Base-by-base conservation (phyloP, 2,888 invertebrate genomes). In the Drosophila monieri region DNA sequence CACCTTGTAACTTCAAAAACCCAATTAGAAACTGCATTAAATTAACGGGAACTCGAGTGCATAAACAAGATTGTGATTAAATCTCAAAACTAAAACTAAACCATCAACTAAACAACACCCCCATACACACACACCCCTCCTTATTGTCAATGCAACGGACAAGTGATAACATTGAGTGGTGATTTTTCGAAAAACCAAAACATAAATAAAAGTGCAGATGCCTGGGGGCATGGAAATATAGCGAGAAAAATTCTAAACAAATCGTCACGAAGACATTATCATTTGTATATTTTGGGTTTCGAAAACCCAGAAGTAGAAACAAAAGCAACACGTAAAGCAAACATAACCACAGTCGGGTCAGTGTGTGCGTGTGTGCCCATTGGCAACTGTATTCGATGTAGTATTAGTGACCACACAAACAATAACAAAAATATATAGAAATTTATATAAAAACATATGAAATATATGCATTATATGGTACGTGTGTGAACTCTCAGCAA, bases 381-480 rank as follows among this genome's bases (percentile, higher is more conserved):
- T 39, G 39, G 39, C 8, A 27, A 41, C 41, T 41, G 54, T 54
- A 44, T 54, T 44, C 27, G 43, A 27, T 6, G 49, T 51, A 55
- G 83, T 77, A 67, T 67, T 70, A 70, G 49, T 61, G 46, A 60
- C 67, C 65, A 49, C 43, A 55, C 52, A 41, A 57, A 60, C 14
- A 64, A 27, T 9, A 27, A 6, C 12, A 54, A 32, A 47, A 39
- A 48, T 23, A 59, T 48, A 51, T 46, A 52, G 18, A 32, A 47
- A 51, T 46, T 35, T 35, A 30, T 51, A 37, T 39, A 32, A 32
- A 27, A 27, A 27, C 27, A 35, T 35, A 18, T 27, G 27, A 32
- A 25, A 52, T 35, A 23, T 18, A 44, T 44, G 44, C 37, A 53
- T 53, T 64, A 54, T 47, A 64, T 35, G 54, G 30, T 44, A 32